Conservation (phyloP, 2,113 vertebrate genomes). For the Chlamydotis undulata region DNA sequence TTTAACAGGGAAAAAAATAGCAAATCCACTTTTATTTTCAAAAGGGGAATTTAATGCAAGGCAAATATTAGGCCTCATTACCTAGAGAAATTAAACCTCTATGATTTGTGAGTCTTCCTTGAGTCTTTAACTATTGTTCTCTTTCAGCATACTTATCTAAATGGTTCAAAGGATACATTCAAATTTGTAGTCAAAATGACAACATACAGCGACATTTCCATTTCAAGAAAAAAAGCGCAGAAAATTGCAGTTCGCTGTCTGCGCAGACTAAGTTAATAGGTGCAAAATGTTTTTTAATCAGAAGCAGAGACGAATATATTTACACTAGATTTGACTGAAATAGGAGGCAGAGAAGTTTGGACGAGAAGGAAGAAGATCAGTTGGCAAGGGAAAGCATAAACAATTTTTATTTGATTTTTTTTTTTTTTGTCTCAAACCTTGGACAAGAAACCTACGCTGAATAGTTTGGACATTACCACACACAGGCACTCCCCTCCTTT, state of each 20-base stretch:
- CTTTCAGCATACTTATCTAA: conserved; percentile 31
- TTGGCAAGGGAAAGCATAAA: conserved; percentile 34
- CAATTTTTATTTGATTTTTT: not conserved
- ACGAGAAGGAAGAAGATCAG: conserved; percentile 14
- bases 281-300: conserved; percentile 64
- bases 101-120: not conserved
- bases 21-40: not conserved
- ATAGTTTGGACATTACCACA: conserved; percentile 51
- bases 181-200: conserved; percentile 13
- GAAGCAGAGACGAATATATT: conserved; percentile 51
- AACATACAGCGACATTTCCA: not conserved
- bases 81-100: conserved; percentile 15
- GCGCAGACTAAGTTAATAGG: conserved; percentile 46
- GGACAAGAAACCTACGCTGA: conserved; percentile 12
- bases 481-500: conserved; percentile 46
- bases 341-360: conserved; percentile 31
- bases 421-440: conserved; percentile 27
- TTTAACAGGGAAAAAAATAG: not conserved
- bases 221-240: conserved; percentile 12
- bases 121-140: not conserved
- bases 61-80: conserved; percentile 22
- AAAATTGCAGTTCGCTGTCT: not conserved
- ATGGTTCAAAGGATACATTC: conserved; percentile 13
- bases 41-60: not conserved
- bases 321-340: conserved; percentile 50